phyloP scores from a whole-genome alignment of 2,888 invertebrate genomes.

The Cybosia mesomella region DNA sequence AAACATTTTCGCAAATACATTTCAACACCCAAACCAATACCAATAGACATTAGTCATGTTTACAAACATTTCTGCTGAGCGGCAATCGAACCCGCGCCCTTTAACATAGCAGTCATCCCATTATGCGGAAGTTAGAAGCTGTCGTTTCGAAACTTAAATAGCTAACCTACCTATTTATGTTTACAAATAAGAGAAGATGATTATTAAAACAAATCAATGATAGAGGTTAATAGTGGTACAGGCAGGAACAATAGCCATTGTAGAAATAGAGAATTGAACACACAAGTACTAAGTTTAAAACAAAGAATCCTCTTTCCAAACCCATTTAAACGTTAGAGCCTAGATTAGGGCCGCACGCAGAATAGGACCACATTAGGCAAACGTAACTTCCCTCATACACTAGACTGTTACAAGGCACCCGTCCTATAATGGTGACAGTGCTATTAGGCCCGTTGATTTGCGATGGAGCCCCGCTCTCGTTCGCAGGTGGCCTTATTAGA shows the following conservation, averaged over 20 bases:
- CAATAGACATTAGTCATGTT: too few species aligned
- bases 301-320: conserved; percentile 42
- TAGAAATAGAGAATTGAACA: conserved; percentile 22
- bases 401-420: conserved; percentile 55
- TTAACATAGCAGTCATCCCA: too few species aligned
- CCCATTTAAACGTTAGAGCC: conserved; percentile 39
- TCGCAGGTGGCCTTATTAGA: conserved; percentile 52
- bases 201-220: neutral
- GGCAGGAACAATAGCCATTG: neutral
- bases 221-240: neutral
- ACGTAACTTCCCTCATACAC: conserved; percentile 56
- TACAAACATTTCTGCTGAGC: too few species aligned
- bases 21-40: too few species aligned
- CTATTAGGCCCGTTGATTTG: conserved; percentile 57
- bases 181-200: too few species aligned
- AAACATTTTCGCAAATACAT: too few species aligned
- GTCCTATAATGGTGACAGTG: conserved; percentile 61
- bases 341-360: conserved; percentile 44
- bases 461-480: conserved; percentile 46
- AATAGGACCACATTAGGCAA: conserved; percentile 54
- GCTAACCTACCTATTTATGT: too few species aligned
- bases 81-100: too few species aligned
- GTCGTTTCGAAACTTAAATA: too few species aligned
- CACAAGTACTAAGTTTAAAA: conserved; percentile 30
- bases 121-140: too few species aligned